These are phyloP conservation scores for Dicerorhinus sumatrensis DNA, from an alignment of 2,113 vertebrate genomes.

Conservation along the genomic window DNA sequence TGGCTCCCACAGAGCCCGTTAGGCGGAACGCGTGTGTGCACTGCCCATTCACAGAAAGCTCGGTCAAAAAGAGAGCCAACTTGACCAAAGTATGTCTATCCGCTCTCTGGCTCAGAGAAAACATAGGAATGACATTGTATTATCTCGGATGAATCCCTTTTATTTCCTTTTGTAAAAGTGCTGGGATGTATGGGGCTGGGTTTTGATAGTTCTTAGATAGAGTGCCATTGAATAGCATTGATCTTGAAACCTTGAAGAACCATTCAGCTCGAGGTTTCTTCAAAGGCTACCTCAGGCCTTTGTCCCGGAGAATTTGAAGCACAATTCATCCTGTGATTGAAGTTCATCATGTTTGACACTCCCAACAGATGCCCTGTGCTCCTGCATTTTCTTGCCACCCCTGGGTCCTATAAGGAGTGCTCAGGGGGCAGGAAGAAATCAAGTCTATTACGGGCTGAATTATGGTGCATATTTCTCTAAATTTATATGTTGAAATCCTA, in stretches of 20 bases:
- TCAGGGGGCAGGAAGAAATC: background rate
- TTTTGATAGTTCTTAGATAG: background rate
- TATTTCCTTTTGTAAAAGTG: background rate
- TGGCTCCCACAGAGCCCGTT: background rate
- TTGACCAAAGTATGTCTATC: background rate
- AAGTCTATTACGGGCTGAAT: background rate
- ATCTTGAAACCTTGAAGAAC: background rate
- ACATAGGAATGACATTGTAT: accelerated
- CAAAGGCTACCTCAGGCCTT: background rate
- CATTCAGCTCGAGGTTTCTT: background rate
- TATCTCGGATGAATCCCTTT: background rate
- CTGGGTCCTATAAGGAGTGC: background rate
- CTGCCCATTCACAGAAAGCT: background rate
- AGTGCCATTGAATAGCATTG: background rate
- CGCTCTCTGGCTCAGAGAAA: background rate
- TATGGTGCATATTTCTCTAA: too few species aligned
- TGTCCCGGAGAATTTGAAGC: background rate
- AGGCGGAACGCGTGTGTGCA: background rate
- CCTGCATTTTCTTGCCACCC: background rate
- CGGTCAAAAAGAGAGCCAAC: background rate
- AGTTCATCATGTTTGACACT: background rate
- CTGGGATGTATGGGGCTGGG: background rate
- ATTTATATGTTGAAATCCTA: background rate
- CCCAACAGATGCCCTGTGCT: background rate
- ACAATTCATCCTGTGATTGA: background rate